These are phyloP conservation scores for Tenthredo distinguenda DNA, from an alignment of 2,888 invertebrate genomes.

Conservation along the genomic window DNA sequence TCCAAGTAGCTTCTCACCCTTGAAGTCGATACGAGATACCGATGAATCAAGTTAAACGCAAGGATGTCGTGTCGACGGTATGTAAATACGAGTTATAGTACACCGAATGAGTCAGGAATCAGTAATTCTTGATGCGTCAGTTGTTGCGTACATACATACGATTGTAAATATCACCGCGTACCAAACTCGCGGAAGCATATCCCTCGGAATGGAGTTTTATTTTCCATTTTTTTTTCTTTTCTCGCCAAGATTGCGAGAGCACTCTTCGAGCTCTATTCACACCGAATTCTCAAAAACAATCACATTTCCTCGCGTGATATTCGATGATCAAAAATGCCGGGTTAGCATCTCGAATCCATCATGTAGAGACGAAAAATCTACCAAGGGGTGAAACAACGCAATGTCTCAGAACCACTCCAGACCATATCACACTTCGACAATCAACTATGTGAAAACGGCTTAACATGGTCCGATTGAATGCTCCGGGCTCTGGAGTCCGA, in stretches of 20 bases:
- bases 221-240: neutral
- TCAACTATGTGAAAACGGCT: constrained; percentile 35
- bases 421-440: neutral
- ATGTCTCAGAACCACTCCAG: neutral
- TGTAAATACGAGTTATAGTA: constrained; percentile 16
- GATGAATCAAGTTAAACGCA: constrained; percentile 43
- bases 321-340: neutral
- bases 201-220: neutral
- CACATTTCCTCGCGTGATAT: too few relatives aligned
- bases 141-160: neutral
- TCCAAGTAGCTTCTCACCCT: constrained; percentile 43
- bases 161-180: constrained; percentile 15
- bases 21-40: constrained; percentile 30
- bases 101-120: constrained; percentile 41
- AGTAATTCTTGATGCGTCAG: constrained; percentile 46
- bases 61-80: constrained; percentile 29
- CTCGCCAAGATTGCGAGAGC: neutral
- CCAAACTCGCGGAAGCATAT: constrained; percentile 25
- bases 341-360: neutral
- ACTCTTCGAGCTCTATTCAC: neutral
- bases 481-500: neutral
- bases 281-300: neutral
- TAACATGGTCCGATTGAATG: constrained; percentile 42
- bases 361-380: neutral
- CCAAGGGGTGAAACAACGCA: neutral